phyloP scores from a whole-genome alignment of 2,888 invertebrate species.

The Melitaea athalia region DNA sequence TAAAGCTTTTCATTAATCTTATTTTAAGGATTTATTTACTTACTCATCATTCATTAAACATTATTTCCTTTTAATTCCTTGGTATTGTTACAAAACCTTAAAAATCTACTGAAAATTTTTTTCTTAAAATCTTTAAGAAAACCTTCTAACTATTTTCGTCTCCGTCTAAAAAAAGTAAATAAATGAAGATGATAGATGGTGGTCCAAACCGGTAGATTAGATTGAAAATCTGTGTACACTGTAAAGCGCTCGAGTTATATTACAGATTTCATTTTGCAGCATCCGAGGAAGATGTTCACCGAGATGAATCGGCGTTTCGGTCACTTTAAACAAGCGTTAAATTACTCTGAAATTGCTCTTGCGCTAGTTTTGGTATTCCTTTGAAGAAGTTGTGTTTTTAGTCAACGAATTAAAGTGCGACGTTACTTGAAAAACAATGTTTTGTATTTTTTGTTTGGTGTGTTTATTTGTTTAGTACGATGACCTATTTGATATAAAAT shows the following conservation, averaged over 20 bases:
- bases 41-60: too few relatives aligned
- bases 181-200: background rate
- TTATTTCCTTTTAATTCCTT: too few relatives aligned
- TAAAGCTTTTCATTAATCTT: too few relatives aligned
- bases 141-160: too few relatives aligned
- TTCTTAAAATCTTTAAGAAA: too few relatives aligned
- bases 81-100: too few relatives aligned
- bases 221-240: constrained; percentile 6
- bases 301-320: constrained; percentile 15
- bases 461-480: background rate
- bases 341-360: constrained; percentile 1
- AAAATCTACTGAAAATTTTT: too few relatives aligned
- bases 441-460: background rate
- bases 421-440: background rate
- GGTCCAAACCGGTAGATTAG: background rate
- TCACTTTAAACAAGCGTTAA: background rate
- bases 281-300: constrained; percentile 6
- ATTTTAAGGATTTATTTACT: too few relatives aligned
- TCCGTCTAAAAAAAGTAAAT: background rate
- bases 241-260: constrained; percentile 6
- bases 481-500: background rate
- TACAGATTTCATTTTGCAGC: constrained; percentile 11
- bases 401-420: background rate
- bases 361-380: background rate
- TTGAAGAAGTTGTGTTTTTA: background rate